These are phyloP conservation scores for Lasioglossum baleicum DNA, from an alignment of 1,140 invertebrate species.

Conservation along the genomic window DNA sequence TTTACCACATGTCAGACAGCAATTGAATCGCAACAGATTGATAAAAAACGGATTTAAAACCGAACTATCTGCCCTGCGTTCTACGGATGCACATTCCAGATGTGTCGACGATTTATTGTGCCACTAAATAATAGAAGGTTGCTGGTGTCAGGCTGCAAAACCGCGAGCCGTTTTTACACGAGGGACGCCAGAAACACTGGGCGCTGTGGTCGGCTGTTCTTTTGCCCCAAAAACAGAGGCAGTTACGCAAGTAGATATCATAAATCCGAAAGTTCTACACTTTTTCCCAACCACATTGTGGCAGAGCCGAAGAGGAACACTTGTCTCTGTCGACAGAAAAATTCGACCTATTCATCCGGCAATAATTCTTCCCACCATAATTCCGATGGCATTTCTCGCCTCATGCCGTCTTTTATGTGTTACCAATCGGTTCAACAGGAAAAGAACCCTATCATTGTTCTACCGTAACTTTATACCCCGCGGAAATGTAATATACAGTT, in stretches of 20 bases:
- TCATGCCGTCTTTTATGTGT: too few species aligned
- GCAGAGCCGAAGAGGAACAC: neutral
- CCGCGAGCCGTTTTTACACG: neutral
- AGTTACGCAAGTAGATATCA: neutral
- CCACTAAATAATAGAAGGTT: slow-evolving; percentile 13
- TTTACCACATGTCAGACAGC: neutral
- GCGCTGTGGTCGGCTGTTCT: neutral
- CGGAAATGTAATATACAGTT: too few species aligned
- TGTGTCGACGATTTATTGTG: slow-evolving; percentile 1
- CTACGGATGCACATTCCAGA: neutral
- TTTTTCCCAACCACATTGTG: neutral
- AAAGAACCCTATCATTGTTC: too few species aligned
- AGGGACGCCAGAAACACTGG: neutral
- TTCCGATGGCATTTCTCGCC: neutral
- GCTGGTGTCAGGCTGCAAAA: neutral
- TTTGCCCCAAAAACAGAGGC: neutral
- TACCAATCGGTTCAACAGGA: too few species aligned
- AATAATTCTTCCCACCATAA: neutral
- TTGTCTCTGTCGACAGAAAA: neutral
- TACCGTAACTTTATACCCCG: too few species aligned
- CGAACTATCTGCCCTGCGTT: neutral
- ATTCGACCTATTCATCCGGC: neutral
- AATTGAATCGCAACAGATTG: neutral
- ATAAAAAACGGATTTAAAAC: neutral
- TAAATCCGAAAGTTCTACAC: slow-evolving; percentile 1